Evolutionary conservation across 2,888 invertebrate species (phyloP), one percentile per base, ranked within the genome.

Genomic region (Lymantria monacha): DNA sequence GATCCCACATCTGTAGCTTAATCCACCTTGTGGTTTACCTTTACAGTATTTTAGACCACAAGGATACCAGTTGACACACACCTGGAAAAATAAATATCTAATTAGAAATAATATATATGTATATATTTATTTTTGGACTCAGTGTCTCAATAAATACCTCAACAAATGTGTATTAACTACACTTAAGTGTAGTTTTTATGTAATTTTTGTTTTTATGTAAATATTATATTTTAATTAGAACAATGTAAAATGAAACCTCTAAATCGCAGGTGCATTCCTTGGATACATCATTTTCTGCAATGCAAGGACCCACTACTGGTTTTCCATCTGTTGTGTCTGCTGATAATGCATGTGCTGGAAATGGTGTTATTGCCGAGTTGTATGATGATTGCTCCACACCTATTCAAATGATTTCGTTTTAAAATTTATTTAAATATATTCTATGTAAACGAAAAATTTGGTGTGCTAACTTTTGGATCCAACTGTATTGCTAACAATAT

Each of bases 1-100:
- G 77, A 98, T 98, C 61, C 98, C 98, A 81, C 98, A 98, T 48
- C 98, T 93, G 89, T 98, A 98, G 93, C 94, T 92, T 87, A 94
- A 79, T 9, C 91, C 85, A 10, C 92, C 92, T 63, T 93, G 93
- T 42, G 94, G 94, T 81, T 96, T 95, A 42, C 95, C 96, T 73
- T 97, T 96, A 87, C 98, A 98, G 87, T 97, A 98, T 79, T 98
- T 98, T 42, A 98, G 92, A 15, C 97, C 97, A 83, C 98, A 98
- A 0, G 98, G 98, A 85, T 97, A 98, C 98, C 98, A 98, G 48
- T 97, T 97, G 48, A 98, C 95, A 82, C 97, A 97, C 58, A 87
- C 81, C 88, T 89, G 67, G 33, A 13, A 51, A 43, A 30, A 51
- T 10, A 47, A 0, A 36, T n/a, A 42, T n/a, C 8, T 8, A 9